Evolutionary conservation across 2,113 vertebrate species (phyloP).

Genomic region (Siphamia tubifer): DNA sequence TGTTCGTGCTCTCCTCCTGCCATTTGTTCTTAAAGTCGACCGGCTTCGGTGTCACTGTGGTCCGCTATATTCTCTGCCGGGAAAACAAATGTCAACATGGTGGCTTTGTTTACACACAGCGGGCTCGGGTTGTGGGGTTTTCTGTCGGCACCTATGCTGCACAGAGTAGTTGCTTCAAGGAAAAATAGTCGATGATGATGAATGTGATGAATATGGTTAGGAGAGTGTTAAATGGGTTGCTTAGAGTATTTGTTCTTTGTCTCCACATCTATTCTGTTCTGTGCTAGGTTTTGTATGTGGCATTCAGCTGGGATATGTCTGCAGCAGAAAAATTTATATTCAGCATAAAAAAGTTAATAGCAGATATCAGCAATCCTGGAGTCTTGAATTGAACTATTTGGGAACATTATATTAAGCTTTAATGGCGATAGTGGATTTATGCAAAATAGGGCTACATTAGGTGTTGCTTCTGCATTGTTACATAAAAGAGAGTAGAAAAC

Average conservation of each 20-base stretch:
- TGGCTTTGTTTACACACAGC: constrained; percentile 39
- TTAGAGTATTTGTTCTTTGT: constrained; percentile 45
- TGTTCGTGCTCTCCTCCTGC: constrained; percentile 26
- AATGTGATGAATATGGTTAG: constrained; percentile 25
- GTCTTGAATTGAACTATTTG: neutral
- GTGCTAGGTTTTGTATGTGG: neutral
- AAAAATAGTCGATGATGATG: constrained; percentile 37
- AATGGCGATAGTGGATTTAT: constrained; percentile 1
- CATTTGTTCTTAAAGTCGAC: constrained; percentile 64
- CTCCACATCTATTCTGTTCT: constrained; percentile 10
- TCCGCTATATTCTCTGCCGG: constrained; percentile 42
- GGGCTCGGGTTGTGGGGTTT: neutral
- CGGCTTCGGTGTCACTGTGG: constrained; percentile 57
- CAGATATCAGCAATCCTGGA: neutral
- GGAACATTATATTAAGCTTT: neutral
- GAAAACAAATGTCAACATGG: constrained; percentile 46
- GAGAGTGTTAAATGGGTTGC: constrained; percentile 10
- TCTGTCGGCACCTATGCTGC: neutral
- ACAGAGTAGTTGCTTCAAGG: constrained; percentile 19
- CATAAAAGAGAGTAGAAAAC: too few species aligned
- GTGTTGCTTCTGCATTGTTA: too few species aligned
- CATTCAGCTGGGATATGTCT: constrained; percentile 12
- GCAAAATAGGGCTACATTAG: too few species aligned
- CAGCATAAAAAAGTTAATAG: constrained; percentile 7
- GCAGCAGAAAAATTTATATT: constrained; percentile 16